A percentile compares a stretch with the other conserved stretches of the same genome.
phyloP scores from a whole-genome alignment of 1,140 invertebrate genomes.

The Rhagoletis pomonella region DNA sequence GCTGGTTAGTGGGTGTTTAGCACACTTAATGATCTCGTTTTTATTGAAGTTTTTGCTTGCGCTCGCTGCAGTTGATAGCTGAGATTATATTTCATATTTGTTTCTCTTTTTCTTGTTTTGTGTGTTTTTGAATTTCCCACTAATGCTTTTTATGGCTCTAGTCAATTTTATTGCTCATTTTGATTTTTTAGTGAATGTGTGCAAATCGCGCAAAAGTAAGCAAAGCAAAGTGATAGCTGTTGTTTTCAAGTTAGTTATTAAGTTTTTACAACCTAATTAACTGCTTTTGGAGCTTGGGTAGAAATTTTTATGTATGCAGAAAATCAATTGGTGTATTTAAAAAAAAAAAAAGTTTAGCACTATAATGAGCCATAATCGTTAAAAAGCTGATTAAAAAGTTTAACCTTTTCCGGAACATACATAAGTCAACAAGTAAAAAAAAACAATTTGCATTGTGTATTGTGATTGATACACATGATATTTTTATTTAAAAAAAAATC shows the following conservation, averaged over 20 bases:
- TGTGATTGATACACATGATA: no score
- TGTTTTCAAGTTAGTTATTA: neutral
- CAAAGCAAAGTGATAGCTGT: neutral
- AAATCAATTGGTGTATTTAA: neutral
- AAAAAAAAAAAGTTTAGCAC: no score
- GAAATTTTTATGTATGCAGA: neutral
- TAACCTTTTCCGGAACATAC: no score
- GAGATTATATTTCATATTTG: no score
- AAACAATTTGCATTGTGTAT: no score
- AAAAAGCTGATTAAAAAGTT: no score
- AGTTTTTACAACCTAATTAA: neutral
- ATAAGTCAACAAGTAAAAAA: no score
- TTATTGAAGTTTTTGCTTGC: conserved; percentile 13
- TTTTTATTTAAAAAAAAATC: no score
- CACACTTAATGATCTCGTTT: conserved; percentile 39
- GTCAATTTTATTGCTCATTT: neutral
- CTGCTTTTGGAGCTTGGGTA: neutral
- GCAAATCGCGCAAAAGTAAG: neutral
- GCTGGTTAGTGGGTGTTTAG: conserved; percentile 21
- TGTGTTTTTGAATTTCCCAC: neutral
- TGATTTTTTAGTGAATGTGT: neutral
- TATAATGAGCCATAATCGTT: no score
- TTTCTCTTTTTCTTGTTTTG: no score
- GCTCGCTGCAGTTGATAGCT: neutral
- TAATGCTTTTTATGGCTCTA: conserved; percentile 6